Evolutionary conservation across 2,113 vertebrate genomes (phyloP).

Genomic region (Regulus satrapa): DNA sequence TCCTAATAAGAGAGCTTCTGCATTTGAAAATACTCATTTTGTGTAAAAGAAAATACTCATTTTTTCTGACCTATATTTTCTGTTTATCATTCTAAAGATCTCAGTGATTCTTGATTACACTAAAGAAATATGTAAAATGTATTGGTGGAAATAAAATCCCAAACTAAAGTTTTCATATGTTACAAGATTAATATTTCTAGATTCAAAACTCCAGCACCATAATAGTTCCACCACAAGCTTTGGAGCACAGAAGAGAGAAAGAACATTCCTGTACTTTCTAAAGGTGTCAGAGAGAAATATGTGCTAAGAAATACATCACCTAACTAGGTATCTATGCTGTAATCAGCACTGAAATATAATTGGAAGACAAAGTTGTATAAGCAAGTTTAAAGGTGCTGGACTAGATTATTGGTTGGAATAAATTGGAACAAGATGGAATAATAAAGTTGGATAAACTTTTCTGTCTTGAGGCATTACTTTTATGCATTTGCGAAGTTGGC

Average conservation of each 20-base stretch:
- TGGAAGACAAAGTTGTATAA: neutral
- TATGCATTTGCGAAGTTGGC: neutral
- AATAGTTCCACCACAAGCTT: neutral
- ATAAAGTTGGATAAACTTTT: neutral
- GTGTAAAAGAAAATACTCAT: neutral
- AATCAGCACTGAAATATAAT: neutral
- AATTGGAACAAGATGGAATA: neutral
- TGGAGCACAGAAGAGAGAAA: neutral
- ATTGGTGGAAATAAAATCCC: neutral
- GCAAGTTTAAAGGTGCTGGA: neutral
- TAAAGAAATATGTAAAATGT: neutral
- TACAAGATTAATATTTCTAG: neutral
- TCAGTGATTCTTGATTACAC: neutral
- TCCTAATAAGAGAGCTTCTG: neutral
- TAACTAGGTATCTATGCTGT: neutral
- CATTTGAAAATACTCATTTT: no score
- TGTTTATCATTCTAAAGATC: neutral
- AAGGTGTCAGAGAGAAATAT: neutral
- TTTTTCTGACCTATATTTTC: neutral
- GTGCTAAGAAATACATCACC: neutral
- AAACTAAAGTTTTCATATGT: neutral
- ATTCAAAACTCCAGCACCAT: neutral
- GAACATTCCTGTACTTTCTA: neutral
- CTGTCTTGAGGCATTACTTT: neutral
- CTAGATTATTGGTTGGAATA: neutral